Evolutionary conservation across 1,140 invertebrate genomes (phyloP), one percentile per base, ranked within the genome.

Genomic region (Batillaria attramentaria): DNA sequence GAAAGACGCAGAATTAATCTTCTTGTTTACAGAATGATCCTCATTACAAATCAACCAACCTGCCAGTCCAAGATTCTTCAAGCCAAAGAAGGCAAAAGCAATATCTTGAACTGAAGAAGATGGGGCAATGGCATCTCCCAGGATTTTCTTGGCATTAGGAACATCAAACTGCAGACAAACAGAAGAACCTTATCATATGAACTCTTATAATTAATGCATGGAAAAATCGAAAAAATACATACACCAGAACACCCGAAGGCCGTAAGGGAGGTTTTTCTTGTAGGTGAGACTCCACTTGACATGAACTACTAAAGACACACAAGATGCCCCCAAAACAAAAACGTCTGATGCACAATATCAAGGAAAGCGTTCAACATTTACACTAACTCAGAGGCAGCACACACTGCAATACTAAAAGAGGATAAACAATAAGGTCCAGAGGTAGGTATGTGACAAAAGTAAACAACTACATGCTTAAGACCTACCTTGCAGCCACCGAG

Each of bases 101-200:
- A 92, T 87, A 81, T 89, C 88, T 68, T 87, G 83, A 33, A 91
- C 87, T 41, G 87, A 77, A n/a, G 87, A 75, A 46, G 87, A 88
- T 33, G 87, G 84, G 43, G 87, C 84, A 31, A 92, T 91, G 37
- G 91, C 87, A 43, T 92, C 92, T 72, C 91, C 91, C 24, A 93
- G 88, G 20, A 93, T 65, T 3, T 91, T 69, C 77, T 90, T 84
- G 20, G 86, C 83, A 70, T 83, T 83, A 39, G 81, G 81, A n/a
- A 81, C 81, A 57, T 85, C 65, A 24, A 91, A 81, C 80, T 91
- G 78, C 5, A 85, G 82, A 62, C 8, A 62, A 33, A 1, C 33
- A 65, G 24, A 20, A 60, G 20, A 24, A n/a, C n/a, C n/a, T n/a
- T n/a, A n/a, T n/a, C n/a, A n/a, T n/a, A n/a, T n/a, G n/a, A n/a